phyloP scores from a whole-genome alignment of 2,888 invertebrate species.

The Rotaria sp. region DNA sequence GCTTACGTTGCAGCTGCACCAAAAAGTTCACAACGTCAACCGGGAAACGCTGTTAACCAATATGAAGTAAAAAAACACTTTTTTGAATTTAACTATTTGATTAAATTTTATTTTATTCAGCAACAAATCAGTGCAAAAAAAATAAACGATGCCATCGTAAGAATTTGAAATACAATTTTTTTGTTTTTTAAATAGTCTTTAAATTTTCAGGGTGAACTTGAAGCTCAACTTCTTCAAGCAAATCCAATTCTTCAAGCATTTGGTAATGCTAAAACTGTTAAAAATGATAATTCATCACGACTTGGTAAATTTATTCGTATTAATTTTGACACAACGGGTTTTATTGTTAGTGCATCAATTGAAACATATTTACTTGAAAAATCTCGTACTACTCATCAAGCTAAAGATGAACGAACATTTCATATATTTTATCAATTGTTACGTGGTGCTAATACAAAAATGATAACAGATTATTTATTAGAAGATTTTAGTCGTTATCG shows the following conservation, averaged over 20 bases:
- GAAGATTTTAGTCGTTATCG: slow-evolving; percentile 87
- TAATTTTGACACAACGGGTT: slow-evolving; percentile 98
- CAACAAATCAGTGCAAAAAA: not conserved
- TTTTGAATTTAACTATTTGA: no score
- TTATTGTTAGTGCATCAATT: slow-evolving; percentile 97
- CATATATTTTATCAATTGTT: no score
- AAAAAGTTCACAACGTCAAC: slow-evolving; percentile 43
- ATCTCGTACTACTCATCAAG: slow-evolving; percentile 94
- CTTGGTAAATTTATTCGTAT: slow-evolving; percentile 85
- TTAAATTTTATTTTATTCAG: not conserved
- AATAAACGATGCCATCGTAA: not conserved
- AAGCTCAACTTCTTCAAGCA: slow-evolving; percentile 95
- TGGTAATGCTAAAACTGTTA: slow-evolving; percentile 98
- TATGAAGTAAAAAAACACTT: slow-evolving; percentile 32
- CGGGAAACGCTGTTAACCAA: slow-evolving; percentile 34
- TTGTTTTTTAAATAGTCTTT: slow-evolving; percentile 44
- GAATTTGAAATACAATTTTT: not conserved
- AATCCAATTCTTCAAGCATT: slow-evolving; percentile 88
- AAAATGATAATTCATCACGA: slow-evolving; percentile 99
- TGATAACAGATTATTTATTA: slow-evolving; percentile 69
- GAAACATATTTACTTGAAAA: slow-evolving; percentile 98
- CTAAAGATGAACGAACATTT: no score
- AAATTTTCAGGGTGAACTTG: slow-evolving; percentile 79
- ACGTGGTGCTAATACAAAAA: slow-evolving; percentile 76
- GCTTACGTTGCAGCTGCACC: slow-evolving; percentile 92